Evolutionary conservation across 2,888 invertebrate species (phyloP).

Genomic region (Papilio demoleus): DNA sequence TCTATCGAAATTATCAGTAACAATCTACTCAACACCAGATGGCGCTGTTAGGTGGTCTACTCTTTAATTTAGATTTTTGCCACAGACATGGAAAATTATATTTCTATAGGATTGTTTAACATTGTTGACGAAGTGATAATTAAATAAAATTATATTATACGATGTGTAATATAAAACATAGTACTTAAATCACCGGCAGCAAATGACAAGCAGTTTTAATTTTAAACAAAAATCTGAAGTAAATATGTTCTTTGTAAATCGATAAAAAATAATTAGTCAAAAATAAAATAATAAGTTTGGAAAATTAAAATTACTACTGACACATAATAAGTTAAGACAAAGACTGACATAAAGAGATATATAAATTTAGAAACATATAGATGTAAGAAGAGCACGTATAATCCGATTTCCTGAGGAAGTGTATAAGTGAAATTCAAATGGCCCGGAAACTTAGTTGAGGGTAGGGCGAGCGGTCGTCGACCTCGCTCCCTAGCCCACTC

Average conservation of each 20-base stretch:
- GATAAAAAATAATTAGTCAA: background rate
- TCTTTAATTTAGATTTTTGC: constrained; percentile 11
- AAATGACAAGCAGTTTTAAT: background rate
- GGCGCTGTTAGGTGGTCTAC: constrained; percentile 56
- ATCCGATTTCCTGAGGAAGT: constrained; percentile 36
- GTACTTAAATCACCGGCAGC: background rate
- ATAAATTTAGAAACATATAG: background rate
- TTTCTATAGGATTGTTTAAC: background rate
- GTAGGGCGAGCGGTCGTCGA: constrained; percentile 66
- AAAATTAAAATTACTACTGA: background rate
- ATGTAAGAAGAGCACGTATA: background rate
- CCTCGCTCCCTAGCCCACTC: constrained; percentile 81
- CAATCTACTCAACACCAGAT: constrained; percentile 76
- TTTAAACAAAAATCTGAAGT: background rate
- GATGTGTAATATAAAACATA: background rate
- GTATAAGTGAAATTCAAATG: constrained; percentile 50
- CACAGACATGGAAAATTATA: background rate
- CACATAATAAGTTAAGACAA: background rate
- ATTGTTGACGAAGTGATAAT: background rate
- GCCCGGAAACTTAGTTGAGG: constrained; percentile 63
- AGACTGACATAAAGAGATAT: background rate
- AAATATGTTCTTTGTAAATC: background rate
- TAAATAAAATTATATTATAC: too few relatives aligned
- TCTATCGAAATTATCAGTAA: constrained; percentile 54
- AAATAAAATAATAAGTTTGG: background rate